Base-by-base conservation (phyloP, 2,888 invertebrate genomes). In the Acronicta aceris region DNA sequence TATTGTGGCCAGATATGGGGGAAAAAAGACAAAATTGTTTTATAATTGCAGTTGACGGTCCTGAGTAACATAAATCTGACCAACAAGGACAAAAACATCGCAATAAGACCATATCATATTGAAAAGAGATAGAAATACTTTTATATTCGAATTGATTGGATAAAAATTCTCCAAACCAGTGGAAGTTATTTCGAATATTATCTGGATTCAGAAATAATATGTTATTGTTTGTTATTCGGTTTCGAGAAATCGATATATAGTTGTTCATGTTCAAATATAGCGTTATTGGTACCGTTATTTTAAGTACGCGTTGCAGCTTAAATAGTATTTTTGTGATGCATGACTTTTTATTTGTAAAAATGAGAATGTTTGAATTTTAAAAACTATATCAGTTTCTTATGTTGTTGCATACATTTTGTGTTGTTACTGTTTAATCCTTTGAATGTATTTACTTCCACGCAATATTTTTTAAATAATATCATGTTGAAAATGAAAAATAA, bases 221-320 rank as follows among this genome's bases (percentile, higher is more conserved):
- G 5, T 3, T 12, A 40, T 16, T 9, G 10, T 10, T 50, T 9
- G 27, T 56, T 73, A 47, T 56, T 50, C 45, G 21, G 33, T 56
- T 5, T 13, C 9, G 36, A 7, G 10, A 42, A 42, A 33, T 8
- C 15, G 10, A 33, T 12, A 33, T 33, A 16, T 36, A 77, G 67
- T 77, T 73, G 78, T 84, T 85, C 70, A 85, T 86, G 84, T 84
- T 86, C 74, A 82, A 77, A 84, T 85, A 73, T 30, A 30, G 30
- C 9, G 80, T 66, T 55, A 45, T 46, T 40, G 40, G 45, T 48
- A 70, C 71, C 79, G 85, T 83, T 89, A 84, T 83, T 84, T 84
- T 71, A 81, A 73, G 68, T 71, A 79, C 69, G 81, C 68, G 66
- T 65, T 67, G 49, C 56, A 68, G 59, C 60, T 66, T 60, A 66